A percentile compares a stretch with the other conserved stretches of the same genome.
Conservation (phyloP, 2,888 invertebrate species). For the Pecten maximus region DNA sequence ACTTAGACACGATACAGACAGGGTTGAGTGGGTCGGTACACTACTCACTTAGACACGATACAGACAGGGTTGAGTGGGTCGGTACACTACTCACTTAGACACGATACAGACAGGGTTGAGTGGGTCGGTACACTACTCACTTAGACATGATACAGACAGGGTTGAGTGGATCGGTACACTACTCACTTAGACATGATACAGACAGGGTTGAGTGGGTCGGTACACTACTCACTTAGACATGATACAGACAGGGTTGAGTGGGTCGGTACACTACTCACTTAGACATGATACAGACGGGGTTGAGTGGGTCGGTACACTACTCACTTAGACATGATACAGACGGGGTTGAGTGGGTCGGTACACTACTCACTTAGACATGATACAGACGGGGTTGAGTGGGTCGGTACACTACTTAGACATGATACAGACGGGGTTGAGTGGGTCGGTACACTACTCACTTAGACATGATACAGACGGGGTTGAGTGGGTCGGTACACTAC, state of each 20-base stretch:
- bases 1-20: too few species aligned
- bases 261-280: neutral
- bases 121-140: too few species aligned
- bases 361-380: neutral
- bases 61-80: too few species aligned
- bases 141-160: too few species aligned
- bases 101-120: too few species aligned
- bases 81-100: too few species aligned
- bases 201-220: too few species aligned
- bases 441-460: neutral
- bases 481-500: neutral
- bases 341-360: neutral
- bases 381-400: neutral
- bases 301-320: neutral
- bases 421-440: neutral
- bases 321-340: slow-evolving; percentile 1
- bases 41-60: too few species aligned
- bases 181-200: too few species aligned
- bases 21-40: too few species aligned
- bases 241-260: neutral
- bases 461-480: neutral
- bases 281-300: neutral
- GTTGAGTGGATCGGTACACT: too few species aligned
- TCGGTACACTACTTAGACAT: neutral
- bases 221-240: too few species aligned